Percentiles rank a stretch among this genome's conserved stretches.
Evolutionary conservation across 2,113 vertebrate species (phyloP).

Genomic region (Chloropsis hardwickii): DNA sequence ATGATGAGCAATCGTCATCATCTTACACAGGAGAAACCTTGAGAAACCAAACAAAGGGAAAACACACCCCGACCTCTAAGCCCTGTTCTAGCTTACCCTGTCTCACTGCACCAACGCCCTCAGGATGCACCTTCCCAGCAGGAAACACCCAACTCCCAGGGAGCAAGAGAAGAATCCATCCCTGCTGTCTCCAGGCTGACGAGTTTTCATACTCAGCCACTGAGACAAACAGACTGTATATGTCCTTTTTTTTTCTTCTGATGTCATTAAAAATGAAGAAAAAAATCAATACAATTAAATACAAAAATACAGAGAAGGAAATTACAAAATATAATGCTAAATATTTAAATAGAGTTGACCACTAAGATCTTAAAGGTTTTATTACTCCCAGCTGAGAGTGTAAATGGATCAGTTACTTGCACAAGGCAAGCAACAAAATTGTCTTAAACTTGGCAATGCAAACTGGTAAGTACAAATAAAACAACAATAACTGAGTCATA

Average conservation of each 20-base stretch:
- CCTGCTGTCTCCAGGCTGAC: background rate
- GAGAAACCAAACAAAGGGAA: background rate
- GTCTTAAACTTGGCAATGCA: background rate
- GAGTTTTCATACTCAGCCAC: background rate
- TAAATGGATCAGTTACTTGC: background rate
- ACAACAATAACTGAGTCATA: background rate
- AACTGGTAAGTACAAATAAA: background rate
- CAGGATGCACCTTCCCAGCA: background rate
- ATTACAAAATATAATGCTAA: slow-evolving; percentile 37
- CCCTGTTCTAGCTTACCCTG: background rate
- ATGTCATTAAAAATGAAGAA: background rate
- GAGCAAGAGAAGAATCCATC: background rate
- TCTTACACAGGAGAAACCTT: background rate
- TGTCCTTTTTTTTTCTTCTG: background rate
- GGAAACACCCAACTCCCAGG: background rate
- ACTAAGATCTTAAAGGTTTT: slow-evolving; percentile 11
- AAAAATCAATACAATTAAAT: slow-evolving; percentile 46
- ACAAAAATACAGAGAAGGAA: slow-evolving; percentile 15
- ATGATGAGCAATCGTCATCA: background rate
- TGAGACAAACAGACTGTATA: background rate
- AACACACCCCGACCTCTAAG: background rate
- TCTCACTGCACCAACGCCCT: background rate
- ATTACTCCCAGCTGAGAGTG: background rate
- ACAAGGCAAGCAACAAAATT: background rate
- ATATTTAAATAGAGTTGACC: slow-evolving; percentile 51